Base-by-base conservation (phyloP, 2,797 vertebrate species). In the Mormyrus hasselquistii region DNA sequence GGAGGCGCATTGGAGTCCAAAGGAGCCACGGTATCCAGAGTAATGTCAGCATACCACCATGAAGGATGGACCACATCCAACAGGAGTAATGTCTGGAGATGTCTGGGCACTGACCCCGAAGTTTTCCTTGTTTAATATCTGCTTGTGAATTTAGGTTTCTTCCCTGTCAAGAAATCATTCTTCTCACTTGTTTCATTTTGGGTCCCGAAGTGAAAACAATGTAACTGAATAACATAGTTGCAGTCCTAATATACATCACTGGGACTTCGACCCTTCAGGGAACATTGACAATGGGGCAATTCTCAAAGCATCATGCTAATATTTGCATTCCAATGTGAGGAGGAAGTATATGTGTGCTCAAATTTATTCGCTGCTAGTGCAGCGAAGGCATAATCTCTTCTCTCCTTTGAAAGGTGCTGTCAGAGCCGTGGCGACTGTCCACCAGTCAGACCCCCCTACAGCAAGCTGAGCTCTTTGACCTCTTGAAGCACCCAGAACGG, bases 371-470 rank as follows among this genome's bases (percentile, higher is more conserved):
- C 25, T 88, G 22, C 41, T 16, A 38, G 65, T n/a, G 0, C 12
- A 52, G 22, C 19, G 3, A 34, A 44, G 25, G 5, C 16, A 14
- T 57, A 52, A 84, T 65, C 41, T 87, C 22, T 16, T 90, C 44
- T 91, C 47, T 89, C 0, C 86, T 8, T 92, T 9, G 10, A 76
- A 89, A 99, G 99, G 99, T 99, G 34, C 92, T 99, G 88, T 97
- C 99, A 6, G 98, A 99, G 65, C 98, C 98, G 0, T 99, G 99
- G 99, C 96, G 97, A 89, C 92, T 99, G 88, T 99, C 99, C 47
- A 99, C 99, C 0, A 99, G 98, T 93, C 98, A 99, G 93, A 99
- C 98, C 0, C 98, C 98, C 2, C 95, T 97, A 89, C 99, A 99
- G 89, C 95, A 98, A 92, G 87, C 96, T 8, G 96, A 97, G 0